phyloP scores from a whole-genome alignment of 2,888 invertebrate species.

The Protophormia terraenovae region DNA sequence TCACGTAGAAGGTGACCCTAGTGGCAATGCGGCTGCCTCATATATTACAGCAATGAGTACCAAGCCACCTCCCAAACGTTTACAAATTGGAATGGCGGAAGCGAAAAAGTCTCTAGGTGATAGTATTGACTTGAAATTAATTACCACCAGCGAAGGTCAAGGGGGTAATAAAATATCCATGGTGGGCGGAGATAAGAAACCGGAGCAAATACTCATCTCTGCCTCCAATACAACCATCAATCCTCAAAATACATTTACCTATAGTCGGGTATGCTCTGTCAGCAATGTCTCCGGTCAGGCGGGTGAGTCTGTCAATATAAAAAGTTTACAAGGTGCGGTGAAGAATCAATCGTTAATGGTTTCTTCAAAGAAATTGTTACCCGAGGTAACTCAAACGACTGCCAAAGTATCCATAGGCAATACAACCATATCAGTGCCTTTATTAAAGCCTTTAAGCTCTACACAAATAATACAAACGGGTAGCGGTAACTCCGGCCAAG shows the following conservation, averaged over 20 bases:
- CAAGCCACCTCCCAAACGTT: conserved; percentile 57
- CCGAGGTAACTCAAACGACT: conserved; percentile 84
- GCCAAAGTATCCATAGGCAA: conserved; percentile 81
- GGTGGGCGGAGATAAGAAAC: conserved; percentile 48
- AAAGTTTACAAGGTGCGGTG: conserved; percentile 63
- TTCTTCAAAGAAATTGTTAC: conserved; percentile 73
- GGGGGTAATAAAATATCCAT: conserved; percentile 38
- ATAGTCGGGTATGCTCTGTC: conserved; percentile 61
- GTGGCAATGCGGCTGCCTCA: conserved; percentile 50
- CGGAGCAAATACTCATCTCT: conserved; percentile 59
- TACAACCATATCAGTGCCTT: conserved; percentile 81
- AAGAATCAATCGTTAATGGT: conserved; percentile 75
- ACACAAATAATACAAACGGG: conserved; percentile 73
- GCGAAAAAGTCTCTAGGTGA: conserved; percentile 62
- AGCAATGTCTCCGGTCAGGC: conserved; percentile 54
- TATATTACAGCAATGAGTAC: conserved; percentile 59
- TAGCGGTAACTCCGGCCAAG: conserved; percentile 58
- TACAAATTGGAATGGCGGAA: conserved; percentile 61
- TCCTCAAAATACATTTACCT: conserved; percentile 64
- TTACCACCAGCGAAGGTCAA: conserved; percentile 47
- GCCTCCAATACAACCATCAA: conserved; percentile 50
- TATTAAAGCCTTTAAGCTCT: conserved; percentile 78
- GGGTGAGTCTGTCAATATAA: conserved; percentile 54
- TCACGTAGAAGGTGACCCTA: conserved; percentile 59
- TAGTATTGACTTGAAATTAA: conserved; percentile 61